phyloP scores from a whole-genome alignment of 2,113 vertebrate genomes.

The Diadophis punctatus region DNA sequence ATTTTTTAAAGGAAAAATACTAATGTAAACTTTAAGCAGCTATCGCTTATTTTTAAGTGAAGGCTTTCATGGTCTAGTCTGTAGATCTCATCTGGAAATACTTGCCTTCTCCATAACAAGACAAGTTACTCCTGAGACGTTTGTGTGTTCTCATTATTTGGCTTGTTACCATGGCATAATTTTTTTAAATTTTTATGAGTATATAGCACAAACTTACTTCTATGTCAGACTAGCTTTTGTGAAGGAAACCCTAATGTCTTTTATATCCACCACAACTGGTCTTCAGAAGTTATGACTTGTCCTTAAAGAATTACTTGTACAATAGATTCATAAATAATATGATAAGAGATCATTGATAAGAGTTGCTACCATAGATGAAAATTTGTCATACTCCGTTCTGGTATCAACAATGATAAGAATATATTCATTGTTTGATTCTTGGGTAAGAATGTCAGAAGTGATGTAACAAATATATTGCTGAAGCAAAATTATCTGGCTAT shows the following conservation, averaged over 20 bases:
- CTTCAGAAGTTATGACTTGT: not conserved
- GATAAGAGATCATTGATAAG: not conserved
- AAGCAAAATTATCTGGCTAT: not conserved
- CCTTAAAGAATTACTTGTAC: not conserved
- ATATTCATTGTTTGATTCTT: not conserved
- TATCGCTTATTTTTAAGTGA: too few species aligned
- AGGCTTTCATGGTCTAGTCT: not conserved
- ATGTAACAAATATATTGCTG: not conserved
- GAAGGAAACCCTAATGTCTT: not conserved
- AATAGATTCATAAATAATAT: not conserved
- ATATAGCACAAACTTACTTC: not conserved
- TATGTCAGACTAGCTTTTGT: not conserved
- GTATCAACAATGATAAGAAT: not conserved
- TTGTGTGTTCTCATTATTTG: not conserved
- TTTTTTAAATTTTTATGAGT: not conserved
- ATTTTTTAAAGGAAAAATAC: too few species aligned
- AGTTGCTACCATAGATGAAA: not conserved
- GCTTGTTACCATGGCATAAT: not conserved
- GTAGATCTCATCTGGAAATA: not conserved
- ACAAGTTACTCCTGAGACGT: not conserved
- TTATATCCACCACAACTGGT: not conserved
- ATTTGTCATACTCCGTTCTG: not conserved
- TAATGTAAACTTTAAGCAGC: too few species aligned
- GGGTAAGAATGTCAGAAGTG: not conserved
- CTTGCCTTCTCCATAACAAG: not conserved